Percentiles rank a stretch among this genome's conserved stretches.
Conservation (phyloP, 2,113 vertebrate genomes). For the Zapornia atra region DNA sequence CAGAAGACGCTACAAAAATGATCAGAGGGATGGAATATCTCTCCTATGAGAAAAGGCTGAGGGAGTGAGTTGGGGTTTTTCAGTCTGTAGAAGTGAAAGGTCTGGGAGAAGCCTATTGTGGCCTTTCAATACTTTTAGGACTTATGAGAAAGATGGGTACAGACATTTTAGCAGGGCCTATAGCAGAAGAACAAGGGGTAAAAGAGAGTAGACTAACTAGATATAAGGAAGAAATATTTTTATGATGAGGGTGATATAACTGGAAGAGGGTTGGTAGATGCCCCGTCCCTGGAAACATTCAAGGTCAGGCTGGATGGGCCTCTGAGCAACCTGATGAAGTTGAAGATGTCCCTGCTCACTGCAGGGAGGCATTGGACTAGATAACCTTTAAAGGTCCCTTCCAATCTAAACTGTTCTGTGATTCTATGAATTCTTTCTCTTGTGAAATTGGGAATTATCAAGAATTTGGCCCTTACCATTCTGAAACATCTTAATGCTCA, state of each 20-base stretch:
- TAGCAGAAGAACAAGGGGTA: too few species aligned
- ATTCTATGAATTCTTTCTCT: not conserved
- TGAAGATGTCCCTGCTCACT: not conserved
- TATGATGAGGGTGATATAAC: not conserved
- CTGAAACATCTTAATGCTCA: not conserved
- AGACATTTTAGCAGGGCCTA: not conserved
- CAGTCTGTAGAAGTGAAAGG: not conserved
- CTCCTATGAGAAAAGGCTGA: not conserved
- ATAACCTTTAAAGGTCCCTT: not conserved
- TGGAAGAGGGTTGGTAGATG: not conserved
- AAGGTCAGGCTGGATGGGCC: not conserved
- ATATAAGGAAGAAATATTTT: not conserved
- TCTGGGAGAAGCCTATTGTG: accelerated
- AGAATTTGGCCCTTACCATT: not conserved
- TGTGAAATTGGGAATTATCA: not conserved
- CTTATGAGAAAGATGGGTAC: not conserved
- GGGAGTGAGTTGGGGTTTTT: not conserved
- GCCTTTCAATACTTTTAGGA: not conserved
- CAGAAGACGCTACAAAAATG: not conserved
- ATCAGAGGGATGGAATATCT: not conserved
- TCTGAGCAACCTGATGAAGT: not conserved
- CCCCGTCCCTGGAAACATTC: not conserved
- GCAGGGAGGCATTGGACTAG: not conserved
- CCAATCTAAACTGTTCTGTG: not conserved
- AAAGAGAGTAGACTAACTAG: not conserved